Evolutionary conservation across 2,797 vertebrate species (phyloP).

Genomic region (Eulemur albifrons): DNA sequence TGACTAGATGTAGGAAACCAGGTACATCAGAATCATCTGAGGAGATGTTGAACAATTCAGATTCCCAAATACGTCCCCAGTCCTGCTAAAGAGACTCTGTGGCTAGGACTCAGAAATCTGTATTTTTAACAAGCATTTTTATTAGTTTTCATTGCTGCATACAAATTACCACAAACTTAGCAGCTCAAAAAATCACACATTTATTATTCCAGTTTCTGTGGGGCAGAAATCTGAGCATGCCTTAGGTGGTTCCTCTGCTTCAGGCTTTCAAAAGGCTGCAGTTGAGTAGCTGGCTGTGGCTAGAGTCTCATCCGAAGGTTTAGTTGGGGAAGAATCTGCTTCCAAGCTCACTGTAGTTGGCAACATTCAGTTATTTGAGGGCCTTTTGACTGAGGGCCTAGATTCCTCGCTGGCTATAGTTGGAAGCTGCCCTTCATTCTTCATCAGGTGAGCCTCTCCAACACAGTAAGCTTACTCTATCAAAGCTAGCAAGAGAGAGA

Average conservation of each 20-base stretch:
- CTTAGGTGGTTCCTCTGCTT: slow-evolving; percentile 5
- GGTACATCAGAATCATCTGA: background rate
- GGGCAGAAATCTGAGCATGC: background rate
- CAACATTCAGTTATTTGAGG: background rate
- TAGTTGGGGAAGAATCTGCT: background rate
- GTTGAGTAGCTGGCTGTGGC: background rate
- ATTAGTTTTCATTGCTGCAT: background rate
- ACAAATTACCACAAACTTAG: slow-evolving; percentile 11
- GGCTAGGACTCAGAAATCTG: background rate
- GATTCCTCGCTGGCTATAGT: background rate
- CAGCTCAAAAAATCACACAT: background rate
- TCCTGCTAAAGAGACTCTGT: background rate
- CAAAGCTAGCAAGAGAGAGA: background rate
- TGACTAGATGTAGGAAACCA: background rate
- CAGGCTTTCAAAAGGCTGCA: background rate
- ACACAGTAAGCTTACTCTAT: background rate
- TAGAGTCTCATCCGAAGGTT: background rate
- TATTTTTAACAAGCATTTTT: background rate
- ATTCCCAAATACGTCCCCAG: background rate
- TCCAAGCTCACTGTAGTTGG: background rate
- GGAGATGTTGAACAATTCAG: background rate
- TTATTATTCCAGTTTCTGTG: slow-evolving; percentile 5
- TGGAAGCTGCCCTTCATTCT: background rate
- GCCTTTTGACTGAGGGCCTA: background rate
- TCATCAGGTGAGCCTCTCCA: background rate